phyloP scores from a whole-genome alignment of 2,888 invertebrate species.

The Eupithecia dodoneata region DNA sequence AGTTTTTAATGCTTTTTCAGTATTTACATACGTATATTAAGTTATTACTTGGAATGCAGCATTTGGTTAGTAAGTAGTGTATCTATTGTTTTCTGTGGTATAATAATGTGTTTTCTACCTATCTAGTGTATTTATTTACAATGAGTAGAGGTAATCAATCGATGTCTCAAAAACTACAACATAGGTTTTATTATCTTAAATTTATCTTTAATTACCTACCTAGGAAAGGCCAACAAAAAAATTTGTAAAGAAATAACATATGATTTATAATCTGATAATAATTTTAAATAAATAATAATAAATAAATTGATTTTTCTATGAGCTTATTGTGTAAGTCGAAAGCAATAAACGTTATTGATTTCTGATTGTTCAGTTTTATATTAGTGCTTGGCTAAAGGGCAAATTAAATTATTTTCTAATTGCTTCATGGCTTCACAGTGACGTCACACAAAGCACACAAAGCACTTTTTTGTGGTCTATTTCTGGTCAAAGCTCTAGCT shows the following conservation, averaged over 20 bases:
- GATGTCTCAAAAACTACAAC: neutral
- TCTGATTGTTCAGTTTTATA: neutral
- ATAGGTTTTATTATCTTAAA: no score
- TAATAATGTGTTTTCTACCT: no score
- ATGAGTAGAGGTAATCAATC: neutral
- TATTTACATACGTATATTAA: no score
- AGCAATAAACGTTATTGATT: neutral
- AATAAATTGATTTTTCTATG: neutral
- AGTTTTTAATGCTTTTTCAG: neutral
- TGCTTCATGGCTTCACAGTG: neutral
- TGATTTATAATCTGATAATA: no score
- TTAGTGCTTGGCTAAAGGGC: neutral
- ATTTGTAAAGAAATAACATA: no score
- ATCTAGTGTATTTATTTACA: neutral
- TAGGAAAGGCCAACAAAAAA: no score
- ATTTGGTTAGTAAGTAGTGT: neutral
- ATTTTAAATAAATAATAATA: no score
- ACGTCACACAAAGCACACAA: neutral
- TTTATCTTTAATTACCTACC: no score
- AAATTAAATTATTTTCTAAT: no score
- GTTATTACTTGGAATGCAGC: neutral
- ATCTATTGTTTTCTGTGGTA: no score
- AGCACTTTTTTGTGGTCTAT: neutral
- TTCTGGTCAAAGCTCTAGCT: neutral
- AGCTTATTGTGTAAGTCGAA: neutral